phyloP scores from a whole-genome alignment of 1,140 invertebrate species.

The Helicorthomorpha holstii region DNA sequence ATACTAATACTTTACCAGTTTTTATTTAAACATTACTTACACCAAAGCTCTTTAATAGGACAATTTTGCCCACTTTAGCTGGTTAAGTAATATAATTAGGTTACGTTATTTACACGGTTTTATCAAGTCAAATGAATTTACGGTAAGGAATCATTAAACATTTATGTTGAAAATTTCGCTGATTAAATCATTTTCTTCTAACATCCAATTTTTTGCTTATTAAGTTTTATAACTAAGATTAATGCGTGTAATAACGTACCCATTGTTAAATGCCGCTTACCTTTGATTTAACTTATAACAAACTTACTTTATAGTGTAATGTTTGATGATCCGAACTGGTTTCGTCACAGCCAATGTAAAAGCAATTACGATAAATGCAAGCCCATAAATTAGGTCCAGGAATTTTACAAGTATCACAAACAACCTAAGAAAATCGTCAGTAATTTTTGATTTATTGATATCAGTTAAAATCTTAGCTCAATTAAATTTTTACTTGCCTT shows the following conservation, averaged over 20 bases:
- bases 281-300: background rate
- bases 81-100: too few species aligned
- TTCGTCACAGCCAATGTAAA: slow-evolving; percentile 60
- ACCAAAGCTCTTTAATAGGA: too few species aligned
- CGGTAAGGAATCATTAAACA: too few species aligned
- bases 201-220: background rate
- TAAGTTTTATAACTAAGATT: background rate
- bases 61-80: too few species aligned
- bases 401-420: slow-evolving; percentile 43
- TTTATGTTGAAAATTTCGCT: too few species aligned
- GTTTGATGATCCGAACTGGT: slow-evolving; percentile 57
- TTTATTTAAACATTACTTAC: too few species aligned
- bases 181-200: too few species aligned
- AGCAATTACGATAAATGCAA: slow-evolving; percentile 56
- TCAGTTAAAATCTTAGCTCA: background rate
- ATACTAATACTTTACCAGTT: too few species aligned
- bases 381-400: slow-evolving; percentile 62
- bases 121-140: too few species aligned
- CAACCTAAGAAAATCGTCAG: too few species aligned
- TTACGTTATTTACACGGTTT: too few species aligned
- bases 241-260: background rate
- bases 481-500: slow-evolving; percentile 8
- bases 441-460: slow-evolving; percentile 14
- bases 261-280: background rate
- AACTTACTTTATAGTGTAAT: slow-evolving; percentile 44